Evolutionary conservation across 2,797 vertebrate genomes (phyloP), one percentile per base, ranked within the genome.

Genomic region (Lithobates pipiens): DNA sequence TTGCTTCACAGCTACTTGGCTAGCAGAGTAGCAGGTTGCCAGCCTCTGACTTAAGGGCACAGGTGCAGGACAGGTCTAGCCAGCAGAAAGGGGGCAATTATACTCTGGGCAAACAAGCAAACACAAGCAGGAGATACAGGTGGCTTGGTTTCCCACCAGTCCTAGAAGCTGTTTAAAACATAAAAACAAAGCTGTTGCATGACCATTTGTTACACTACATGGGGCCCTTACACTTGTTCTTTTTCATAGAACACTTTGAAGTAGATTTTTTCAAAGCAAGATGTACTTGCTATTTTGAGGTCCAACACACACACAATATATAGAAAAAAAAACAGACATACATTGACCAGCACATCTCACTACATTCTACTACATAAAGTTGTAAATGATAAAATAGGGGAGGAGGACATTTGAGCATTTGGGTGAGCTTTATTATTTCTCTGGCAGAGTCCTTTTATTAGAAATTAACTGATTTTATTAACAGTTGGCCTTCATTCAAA

Each of bases 71-170:
- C 21, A 3, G 39, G 23, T 44, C 72, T 50, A 25, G 72, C 21
- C 36, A 74, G n/a, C n/a, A 67, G 8, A 74, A 50, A 42, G 71
- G 23, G 71, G n/a, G 11, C 23, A 50, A 27, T 74, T 74, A 74
- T 74, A 16, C 9, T 23, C 21, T 61, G 21, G 54, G 21, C 54
- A 61, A 61, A 61, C 54, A 57, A 57, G 23, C 63, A 67, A 25
- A 67, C 65, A 67, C 65, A 67, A 29, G n/a, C 65, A 67, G 25
- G 25, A 67, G 65, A 67, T 67, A 67, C 65, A 67, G 65, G 65
- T 67, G 65, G n/a, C 27, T 25, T 13, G 65, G 27, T 25, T 29
- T 18, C 65, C 27, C 27, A 25, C 65, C 65, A 67, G 27, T 11
- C 27, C 25, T 5, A 67, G 27, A 67, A 67, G 65, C 65, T 67